Percentiles rank a stretch among this genome's conserved stretches.
Evolutionary conservation across 2,888 invertebrate genomes (phyloP).

Genomic region (Amphipyra berbera): DNA sequence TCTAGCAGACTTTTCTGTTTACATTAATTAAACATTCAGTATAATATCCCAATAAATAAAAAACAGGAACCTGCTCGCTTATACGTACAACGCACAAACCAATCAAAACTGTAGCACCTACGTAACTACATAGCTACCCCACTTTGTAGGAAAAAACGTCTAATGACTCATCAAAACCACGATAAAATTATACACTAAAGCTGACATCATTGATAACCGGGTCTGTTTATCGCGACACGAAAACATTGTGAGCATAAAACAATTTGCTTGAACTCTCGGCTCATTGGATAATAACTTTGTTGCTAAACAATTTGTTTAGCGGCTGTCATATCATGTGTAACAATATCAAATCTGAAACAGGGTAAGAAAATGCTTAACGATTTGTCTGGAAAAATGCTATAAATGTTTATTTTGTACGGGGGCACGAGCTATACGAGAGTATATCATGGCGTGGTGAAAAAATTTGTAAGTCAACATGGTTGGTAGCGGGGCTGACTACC

Average conservation of each 20-base stretch:
- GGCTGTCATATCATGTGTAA: conserved; percentile 36
- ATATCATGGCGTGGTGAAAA: too few relatives aligned
- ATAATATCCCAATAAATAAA: not conserved
- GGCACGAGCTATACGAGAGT: too few relatives aligned
- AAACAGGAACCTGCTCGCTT: not conserved
- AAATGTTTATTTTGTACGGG: too few relatives aligned
- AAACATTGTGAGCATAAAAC: conserved; percentile 50
- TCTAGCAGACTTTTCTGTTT: too few relatives aligned
- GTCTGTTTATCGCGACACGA: conserved; percentile 49
- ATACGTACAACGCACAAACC: not conserved
- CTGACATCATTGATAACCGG: conserved; percentile 61
- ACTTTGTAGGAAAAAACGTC: conserved; percentile 27
- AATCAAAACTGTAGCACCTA: conserved; percentile 13
- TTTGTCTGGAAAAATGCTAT: not conserved
- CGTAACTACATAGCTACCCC: not conserved
- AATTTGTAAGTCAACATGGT: too few relatives aligned
- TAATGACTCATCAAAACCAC: conserved; percentile 41
- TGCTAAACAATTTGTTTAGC: conserved; percentile 56
- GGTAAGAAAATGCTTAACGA: conserved; percentile 9
- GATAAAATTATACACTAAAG: conserved; percentile 52
- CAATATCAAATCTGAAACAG: conserved; percentile 39
- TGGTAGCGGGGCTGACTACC: too few relatives aligned
- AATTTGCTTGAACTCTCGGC: conserved; percentile 54
- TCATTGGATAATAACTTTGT: conserved; percentile 64
- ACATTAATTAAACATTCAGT: too few relatives aligned